Evolutionary conservation across 2,797 vertebrate genomes (phyloP).

Genomic region (Sorex maritimensis): DNA sequence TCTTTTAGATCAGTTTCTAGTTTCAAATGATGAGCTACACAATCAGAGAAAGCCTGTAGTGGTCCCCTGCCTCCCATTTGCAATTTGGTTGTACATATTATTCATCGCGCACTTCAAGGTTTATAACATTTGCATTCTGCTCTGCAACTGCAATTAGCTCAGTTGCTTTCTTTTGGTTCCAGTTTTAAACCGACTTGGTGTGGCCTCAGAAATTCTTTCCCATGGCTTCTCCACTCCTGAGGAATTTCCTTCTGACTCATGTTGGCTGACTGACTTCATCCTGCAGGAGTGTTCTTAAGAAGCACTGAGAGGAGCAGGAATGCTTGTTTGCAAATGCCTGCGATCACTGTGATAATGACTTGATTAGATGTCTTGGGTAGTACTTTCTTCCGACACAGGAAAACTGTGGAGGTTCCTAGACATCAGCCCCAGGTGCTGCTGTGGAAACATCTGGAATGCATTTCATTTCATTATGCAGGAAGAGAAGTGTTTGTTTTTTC

Average conservation of each 20-base stretch:
- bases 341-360: background rate
- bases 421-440: background rate
- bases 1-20: background rate
- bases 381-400: background rate
- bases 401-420: background rate
- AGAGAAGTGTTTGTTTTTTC: constrained; percentile 1
- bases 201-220: background rate
- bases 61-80: background rate
- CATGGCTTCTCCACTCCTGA: background rate
- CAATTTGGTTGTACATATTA: background rate
- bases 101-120: background rate
- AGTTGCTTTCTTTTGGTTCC: background rate
- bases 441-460: background rate
- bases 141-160: background rate
- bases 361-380: background rate
- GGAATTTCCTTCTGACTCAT: background rate
- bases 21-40: background rate
- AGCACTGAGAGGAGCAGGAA: background rate
- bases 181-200: background rate
- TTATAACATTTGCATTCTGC: background rate
- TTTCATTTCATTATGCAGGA: background rate
- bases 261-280: background rate
- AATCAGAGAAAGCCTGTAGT: background rate
- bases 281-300: background rate
- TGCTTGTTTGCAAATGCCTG: background rate